Percentiles rank a stretch among this genome's conserved stretches.
Evolutionary conservation across 2,113 vertebrate genomes (phyloP).

Genomic region (Pholis gunnellus): DNA sequence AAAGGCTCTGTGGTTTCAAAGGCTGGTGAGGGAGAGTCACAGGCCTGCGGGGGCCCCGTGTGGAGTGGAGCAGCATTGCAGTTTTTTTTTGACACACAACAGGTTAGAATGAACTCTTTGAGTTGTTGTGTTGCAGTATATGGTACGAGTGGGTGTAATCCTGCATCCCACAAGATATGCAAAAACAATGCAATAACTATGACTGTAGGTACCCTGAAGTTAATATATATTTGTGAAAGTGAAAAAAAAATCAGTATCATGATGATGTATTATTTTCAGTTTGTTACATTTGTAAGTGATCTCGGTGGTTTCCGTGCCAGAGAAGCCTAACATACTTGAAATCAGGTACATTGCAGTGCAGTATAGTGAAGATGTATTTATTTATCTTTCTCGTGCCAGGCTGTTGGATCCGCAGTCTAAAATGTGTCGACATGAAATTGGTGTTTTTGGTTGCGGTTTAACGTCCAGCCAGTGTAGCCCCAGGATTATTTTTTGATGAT

Average conservation of each 20-base stretch:
- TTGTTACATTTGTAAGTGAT: slow-evolving; percentile 86
- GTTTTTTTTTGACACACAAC: slow-evolving; percentile 38
- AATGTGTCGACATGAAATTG: slow-evolving; percentile 16
- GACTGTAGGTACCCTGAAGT: slow-evolving; percentile 82
- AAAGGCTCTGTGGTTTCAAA: slow-evolving; percentile 23
- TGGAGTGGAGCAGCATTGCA: slow-evolving; percentile 54
- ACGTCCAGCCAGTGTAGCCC: slow-evolving; percentile 5
- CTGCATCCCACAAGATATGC: slow-evolving; percentile 98
- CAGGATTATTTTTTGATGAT: neutral
- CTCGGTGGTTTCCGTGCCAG: slow-evolving; percentile 89
- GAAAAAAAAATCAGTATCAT: slow-evolving; percentile 57
- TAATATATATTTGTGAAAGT: slow-evolving; percentile 86
- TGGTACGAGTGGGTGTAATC: slow-evolving; percentile 69
- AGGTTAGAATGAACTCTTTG: slow-evolving; percentile 43
- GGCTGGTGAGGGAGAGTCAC: slow-evolving; percentile 43
- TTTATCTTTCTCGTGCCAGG: slow-evolving; percentile 80
- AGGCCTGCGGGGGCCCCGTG: slow-evolving; percentile 51
- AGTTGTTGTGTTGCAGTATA: slow-evolving; percentile 62
- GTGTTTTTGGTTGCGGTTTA: slow-evolving; percentile 30
- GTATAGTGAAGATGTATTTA: slow-evolving; percentile 85
- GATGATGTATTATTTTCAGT: slow-evolving; percentile 84
- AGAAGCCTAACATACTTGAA: slow-evolving; percentile 97
- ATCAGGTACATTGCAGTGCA: slow-evolving; percentile 95
- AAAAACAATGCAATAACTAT: slow-evolving; percentile 99
- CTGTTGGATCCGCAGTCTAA: slow-evolving; percentile 74